Percentiles rank a stretch among this genome's conserved stretches.
Conservation (phyloP, 2,113 vertebrate species). For the Leucoraja erinaceus region DNA sequence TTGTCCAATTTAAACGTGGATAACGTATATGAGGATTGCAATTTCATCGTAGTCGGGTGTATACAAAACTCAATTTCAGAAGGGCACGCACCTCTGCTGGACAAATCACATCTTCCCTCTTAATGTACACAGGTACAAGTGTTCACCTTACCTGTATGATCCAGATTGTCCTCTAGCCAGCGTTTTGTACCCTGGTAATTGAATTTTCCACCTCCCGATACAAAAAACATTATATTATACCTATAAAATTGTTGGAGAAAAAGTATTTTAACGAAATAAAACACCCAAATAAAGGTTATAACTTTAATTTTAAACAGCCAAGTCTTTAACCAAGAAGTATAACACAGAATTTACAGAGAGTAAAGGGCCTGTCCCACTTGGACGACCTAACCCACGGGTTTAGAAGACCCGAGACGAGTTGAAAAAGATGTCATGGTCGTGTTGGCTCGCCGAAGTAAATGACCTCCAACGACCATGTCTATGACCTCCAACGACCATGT, state of each 20-base stretch:
- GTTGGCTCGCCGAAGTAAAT: too few relatives aligned
- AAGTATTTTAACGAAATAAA: not conserved
- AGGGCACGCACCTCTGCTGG: not conserved
- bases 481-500: too few relatives aligned
- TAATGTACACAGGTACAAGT: not conserved
- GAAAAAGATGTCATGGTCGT: too few relatives aligned
- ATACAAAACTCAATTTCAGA: not conserved
- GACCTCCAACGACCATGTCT: too few relatives aligned
- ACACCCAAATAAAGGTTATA: not conserved
- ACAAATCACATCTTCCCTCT: too few relatives aligned
- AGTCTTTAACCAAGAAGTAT: not conserved
- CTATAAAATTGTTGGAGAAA: conserved; percentile 50
- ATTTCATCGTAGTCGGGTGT: not conserved
- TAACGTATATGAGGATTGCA: not conserved
- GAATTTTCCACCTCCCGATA: conserved; percentile 94
- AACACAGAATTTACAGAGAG: not conserved
- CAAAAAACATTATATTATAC: conserved; percentile 93
- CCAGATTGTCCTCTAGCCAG: conserved; percentile 94
- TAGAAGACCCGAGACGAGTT: too few relatives aligned
- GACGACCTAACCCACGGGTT: too few relatives aligned
- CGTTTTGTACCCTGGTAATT: conserved; percentile 97
- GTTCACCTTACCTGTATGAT: conserved; percentile 76
- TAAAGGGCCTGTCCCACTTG: not conserved
- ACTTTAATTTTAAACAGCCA: not conserved
- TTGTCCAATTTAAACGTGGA: not conserved